Evolutionary conservation across 1,140 invertebrate genomes (phyloP), one percentile per base, ranked within the genome.

Genomic region (Antheraea mylitta): DNA sequence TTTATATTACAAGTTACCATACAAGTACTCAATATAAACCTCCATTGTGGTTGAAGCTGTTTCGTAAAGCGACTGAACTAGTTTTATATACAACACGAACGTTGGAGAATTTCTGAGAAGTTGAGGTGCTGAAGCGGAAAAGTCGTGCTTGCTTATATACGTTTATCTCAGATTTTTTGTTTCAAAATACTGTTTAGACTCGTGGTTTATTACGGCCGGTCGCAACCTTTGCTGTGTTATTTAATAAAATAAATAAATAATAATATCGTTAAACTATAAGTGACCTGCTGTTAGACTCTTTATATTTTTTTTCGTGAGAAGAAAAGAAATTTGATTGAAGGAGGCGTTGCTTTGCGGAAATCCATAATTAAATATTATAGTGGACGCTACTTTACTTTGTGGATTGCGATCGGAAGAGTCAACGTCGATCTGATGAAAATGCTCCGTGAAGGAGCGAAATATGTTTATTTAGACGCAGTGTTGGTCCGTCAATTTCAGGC

Each of bases 81-180:
- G 42, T 48, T 65, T 63, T 64, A 7, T 16, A 13, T 53, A 53
- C 18, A 53, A 65, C 38, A 48, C 19, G 38, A 19, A 16, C 30
- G 37, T 63, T 63, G 61, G 37, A 11, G 10, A 61, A 36, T 63
- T 63, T 63, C 30, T 37, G 10, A 63, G 61, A 63, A 63, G 13
- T 18, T 63, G 11, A 22, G 30, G 59, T n/a, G 45, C 16, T 53
- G 45, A 53, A 53, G 11, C 45, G 45, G 45, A 53, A 53, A 53
- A 53, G 45, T 53, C 45, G 45, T 53, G 45, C 45, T 53, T n/a
- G 11, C 6, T 53, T 53, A 53, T 53, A 16, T 11, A 53, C 45
- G 45, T 53, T 53, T 13, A 53, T 30, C 22, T 42, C 1, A 53
- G 45, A 53, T 16, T 53, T 13, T 53, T 53, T 53, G 13, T 53